These are phyloP conservation scores for Mycteria americana DNA, from an alignment of 2,797 vertebrate genomes.

Conservation along the genomic window DNA sequence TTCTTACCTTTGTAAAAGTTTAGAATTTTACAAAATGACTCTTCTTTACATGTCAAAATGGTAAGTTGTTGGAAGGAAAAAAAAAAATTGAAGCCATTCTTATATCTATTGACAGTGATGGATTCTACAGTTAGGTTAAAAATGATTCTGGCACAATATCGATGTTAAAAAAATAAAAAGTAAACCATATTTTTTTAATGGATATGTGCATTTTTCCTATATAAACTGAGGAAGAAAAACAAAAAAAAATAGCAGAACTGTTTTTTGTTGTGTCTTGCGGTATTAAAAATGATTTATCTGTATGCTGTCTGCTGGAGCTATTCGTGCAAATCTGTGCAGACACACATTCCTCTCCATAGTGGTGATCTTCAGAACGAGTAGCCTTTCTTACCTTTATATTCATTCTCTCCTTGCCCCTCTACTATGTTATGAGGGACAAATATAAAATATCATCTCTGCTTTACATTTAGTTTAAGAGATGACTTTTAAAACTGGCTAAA, in stretches of 20 bases:
- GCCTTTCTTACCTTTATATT: neutral
- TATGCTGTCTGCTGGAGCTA: neutral
- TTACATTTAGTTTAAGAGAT: neutral
- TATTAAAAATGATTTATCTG: slow-evolving; percentile 3
- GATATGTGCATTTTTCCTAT: slow-evolving; percentile 39
- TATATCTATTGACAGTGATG: slow-evolving; percentile 72
- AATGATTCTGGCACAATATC: slow-evolving; percentile 49
- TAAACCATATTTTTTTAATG: slow-evolving; percentile 46
- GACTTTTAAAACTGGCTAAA: neutral
- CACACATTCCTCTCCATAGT: neutral
- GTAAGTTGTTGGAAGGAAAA: slow-evolving; percentile 76
- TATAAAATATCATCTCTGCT: neutral
- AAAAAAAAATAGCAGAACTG: neutral
- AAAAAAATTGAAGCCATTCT: slow-evolving; percentile 53
- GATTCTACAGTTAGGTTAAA: slow-evolving; percentile 72
- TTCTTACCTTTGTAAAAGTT: slow-evolving; percentile 86
- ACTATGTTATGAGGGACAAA: fast-evolving
- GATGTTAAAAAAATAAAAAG: slow-evolving; percentile 48
- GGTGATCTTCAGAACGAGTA: neutral
- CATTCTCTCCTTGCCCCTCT: neutral
- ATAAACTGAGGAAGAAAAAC: neutral
- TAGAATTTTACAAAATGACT: slow-evolving; percentile 81
- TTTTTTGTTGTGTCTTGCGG: neutral
- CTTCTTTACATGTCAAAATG: slow-evolving; percentile 85
- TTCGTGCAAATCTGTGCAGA: neutral